Evolutionary conservation across 2,113 vertebrate genomes (phyloP).

Genomic region (Panurus biarmicus): DNA sequence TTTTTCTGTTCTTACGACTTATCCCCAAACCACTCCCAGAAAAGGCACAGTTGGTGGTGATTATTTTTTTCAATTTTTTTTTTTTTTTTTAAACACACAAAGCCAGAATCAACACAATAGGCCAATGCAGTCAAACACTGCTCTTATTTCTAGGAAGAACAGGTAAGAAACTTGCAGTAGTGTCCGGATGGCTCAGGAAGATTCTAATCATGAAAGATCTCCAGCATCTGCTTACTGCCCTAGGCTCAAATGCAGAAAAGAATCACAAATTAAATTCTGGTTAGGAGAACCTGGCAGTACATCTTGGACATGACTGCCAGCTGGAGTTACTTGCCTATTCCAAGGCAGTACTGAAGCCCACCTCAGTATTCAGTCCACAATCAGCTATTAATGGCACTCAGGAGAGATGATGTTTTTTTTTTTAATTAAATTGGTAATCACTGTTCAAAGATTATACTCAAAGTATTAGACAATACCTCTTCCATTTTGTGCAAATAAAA

Average conservation of each 20-base stretch:
- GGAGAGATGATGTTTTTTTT: background rate
- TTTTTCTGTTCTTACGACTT: conserved; percentile 35
- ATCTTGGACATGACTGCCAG: background rate
- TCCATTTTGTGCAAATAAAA: background rate
- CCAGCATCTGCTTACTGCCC: conserved; percentile 9
- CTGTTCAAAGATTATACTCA: background rate
- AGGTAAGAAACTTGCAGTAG: background rate
- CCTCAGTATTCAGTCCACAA: no score
- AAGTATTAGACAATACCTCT: background rate
- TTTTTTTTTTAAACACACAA: background rate
- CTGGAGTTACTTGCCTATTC: background rate
- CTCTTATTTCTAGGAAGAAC: background rate
- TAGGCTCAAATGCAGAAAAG: background rate
- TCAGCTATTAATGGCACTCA: background rate
- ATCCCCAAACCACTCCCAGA: conserved; percentile 41
- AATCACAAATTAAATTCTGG: background rate
- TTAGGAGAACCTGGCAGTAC: background rate
- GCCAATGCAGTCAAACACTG: background rate
- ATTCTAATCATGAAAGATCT: background rate
- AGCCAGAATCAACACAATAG: conserved; percentile 15
- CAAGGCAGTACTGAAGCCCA: background rate
- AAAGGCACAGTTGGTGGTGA: conserved; percentile 19
- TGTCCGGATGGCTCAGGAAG: background rate
- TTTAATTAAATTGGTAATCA: background rate
- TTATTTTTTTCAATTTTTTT: background rate